Evolutionary conservation across 2,797 vertebrate genomes (phyloP), one percentile per base, ranked within the genome.

Genomic region (Neosilurus mollespiculum): DNA sequence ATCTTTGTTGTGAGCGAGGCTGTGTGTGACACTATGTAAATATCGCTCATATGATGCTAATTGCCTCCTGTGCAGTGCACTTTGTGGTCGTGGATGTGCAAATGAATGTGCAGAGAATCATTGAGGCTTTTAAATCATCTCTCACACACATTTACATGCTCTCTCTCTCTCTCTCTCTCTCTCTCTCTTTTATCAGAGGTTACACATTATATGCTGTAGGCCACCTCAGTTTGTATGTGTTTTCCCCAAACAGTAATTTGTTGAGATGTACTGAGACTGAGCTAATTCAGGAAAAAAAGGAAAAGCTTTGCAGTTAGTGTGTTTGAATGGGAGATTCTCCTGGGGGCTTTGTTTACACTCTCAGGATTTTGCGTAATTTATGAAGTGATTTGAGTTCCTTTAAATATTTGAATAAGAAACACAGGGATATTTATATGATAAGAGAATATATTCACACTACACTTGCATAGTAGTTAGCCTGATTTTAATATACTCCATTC

Each of bases 11-110:
- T 90, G 86, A 84, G 90, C 85, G 78, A 15, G 20, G 78, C 77
- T 86, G 81, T 83, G 88, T 89, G 84, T 90, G 86, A 81, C 86
- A 83, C 91, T 92, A 90, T 93, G 91, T 91, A 93, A 94, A 94
- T 93, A 91, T 76, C 81, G 85, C 91, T 91, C 91, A 90, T 89
- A 89, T 89, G 30, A 77, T 90, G 90, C 90, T 93, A 93, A 93
- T 93, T 92, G 91, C 92, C 84, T 89, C 83, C 78, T 87, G 90
- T 89, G 83, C 34, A 14, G 34, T 83, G 85, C 80, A 86, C 84
- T 79, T 79, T 83, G 84, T 83, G 83, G 83, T 89, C 82, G 53
- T 86, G 87, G 84, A 89, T 88, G 85, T 90, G 89, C 87, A 89
- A 85, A 91, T 87, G 84, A 89, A 91, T 90, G 49, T 82, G 79